Base-by-base conservation (phyloP, 2,888 invertebrate species). In the Drosophila pseudotakahashii region DNA sequence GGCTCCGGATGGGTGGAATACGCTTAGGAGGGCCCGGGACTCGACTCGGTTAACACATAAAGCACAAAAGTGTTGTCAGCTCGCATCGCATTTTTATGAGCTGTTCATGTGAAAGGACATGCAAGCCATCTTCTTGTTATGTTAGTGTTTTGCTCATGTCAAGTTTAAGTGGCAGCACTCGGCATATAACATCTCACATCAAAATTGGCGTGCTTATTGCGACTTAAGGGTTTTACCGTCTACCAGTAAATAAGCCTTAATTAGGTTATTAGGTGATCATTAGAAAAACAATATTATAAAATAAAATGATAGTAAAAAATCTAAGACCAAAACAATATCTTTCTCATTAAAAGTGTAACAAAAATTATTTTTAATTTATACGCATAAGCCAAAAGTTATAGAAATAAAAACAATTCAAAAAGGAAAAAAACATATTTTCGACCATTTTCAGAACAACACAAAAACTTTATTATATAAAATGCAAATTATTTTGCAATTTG, bases 1-100 rank as follows among this genome's bases (percentile, higher is more conserved):
- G 37, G 6, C 13, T 26, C 7, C 1, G 7, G 30, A 2, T 30
- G 45, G 44, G 48, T 23, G 47, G 66, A 53, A 55, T 42, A 39
- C 34, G 61, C 26, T 58, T 47, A 36, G 63, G 30, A 52, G n/a
- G 10, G 50, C 19, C 19, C 19, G 19, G 2, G 19, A 19, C 59
- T 47, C 13, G 50, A 34, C 59, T 47, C 30, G 32, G 30, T 68
- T 34, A 68, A 47, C 67, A 81, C 87, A 72, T 87, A 77, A 75
- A 85, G 48, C 66, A 88, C 71, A 83, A 83, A 88, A 77, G 81
- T 88, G 87, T 83, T 88, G 81, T 81, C 86, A 86, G 78, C 61
- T 86, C 72, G 64, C 76, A 76, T 86, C 61, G 66, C 73, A 88
- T 88, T 86, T 82, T 88, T 82, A 88, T 82, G 87, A 83, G 76